Evolutionary conservation across 2,797 vertebrate genomes (phyloP).

Genomic region (Holocentrus rufus): DNA sequence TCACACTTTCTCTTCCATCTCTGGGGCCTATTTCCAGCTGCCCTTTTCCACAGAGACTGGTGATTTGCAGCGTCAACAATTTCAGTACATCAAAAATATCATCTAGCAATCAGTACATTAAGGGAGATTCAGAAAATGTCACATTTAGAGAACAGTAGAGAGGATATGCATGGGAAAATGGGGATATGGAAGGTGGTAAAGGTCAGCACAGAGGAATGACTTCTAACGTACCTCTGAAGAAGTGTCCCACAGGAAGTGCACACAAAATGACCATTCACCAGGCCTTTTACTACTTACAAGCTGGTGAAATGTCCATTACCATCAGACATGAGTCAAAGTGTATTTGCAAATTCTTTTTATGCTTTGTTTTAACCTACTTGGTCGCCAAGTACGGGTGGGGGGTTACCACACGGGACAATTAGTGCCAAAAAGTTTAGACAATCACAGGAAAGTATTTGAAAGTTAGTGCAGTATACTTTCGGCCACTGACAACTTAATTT

Average conservation of each 20-base stretch:
- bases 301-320: constrained; percentile 18
- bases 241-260: not conserved
- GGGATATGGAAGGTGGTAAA: constrained; percentile 7
- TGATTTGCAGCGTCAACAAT: constrained; percentile 39
- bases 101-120: constrained; percentile 10
- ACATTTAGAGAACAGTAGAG: constrained; percentile 23
- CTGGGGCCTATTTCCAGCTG: constrained; percentile 28
- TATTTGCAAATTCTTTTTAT: constrained; percentile 25
- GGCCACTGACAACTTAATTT: not conserved
- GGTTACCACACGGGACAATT: constrained; percentile 12
- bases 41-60: constrained; percentile 31
- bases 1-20: constrained; percentile 42
- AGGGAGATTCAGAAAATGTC: constrained; percentile 24
- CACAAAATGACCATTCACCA: constrained; percentile 22
- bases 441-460: constrained; percentile 50
- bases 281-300: constrained; percentile 29
- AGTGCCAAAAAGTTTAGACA: constrained; percentile 33
- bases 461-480: not conserved
- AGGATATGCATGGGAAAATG: constrained; percentile 9
- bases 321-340: constrained; percentile 13
- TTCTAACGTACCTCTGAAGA: constrained; percentile 8
- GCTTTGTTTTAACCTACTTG: constrained; percentile 23
- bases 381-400: constrained; percentile 22
- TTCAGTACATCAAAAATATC: constrained; percentile 34
- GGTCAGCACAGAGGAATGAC: constrained; percentile 30